These are phyloP conservation scores for Ooceraea biroi DNA, from an alignment of 1,140 invertebrate species.

Conservation along the genomic window DNA sequence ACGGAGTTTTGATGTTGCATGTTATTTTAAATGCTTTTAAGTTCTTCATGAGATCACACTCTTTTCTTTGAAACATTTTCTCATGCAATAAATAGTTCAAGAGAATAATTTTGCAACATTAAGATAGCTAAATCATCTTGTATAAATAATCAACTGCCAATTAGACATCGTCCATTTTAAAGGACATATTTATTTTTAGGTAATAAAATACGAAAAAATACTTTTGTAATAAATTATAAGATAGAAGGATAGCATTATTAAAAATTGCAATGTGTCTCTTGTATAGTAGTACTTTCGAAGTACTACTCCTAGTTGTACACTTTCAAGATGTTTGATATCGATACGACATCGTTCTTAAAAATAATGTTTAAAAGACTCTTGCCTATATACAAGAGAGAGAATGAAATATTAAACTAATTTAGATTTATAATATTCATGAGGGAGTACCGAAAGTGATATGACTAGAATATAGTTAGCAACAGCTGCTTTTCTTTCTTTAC, in stretches of 20 bases:
- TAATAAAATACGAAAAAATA: conserved; percentile 2
- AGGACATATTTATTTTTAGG: background rate
- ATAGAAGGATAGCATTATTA: conserved; percentile 18
- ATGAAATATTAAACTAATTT: conserved; percentile 21
- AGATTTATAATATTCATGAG: background rate
- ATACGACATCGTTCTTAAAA: conserved; percentile 19
- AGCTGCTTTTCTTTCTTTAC: conserved; percentile 72
- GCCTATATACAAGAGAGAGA: background rate
- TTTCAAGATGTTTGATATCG: conserved; percentile 12
- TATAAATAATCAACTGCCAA: conserved; percentile 45
- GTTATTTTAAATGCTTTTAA: background rate
- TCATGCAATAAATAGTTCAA: conserved; percentile 2
- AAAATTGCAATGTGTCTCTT: conserved; percentile 49
- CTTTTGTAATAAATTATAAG: conserved; percentile 42
- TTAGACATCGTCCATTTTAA: background rate
- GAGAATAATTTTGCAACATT: conserved; percentile 1
- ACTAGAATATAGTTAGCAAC: conserved; percentile 83
- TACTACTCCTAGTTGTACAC: background rate
- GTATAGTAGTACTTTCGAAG: conserved; percentile 3
- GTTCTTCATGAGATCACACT: background rate
- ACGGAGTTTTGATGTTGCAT: background rate
- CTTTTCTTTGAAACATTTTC: background rate
- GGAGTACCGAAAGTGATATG: conserved; percentile 68
- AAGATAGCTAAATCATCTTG: background rate
- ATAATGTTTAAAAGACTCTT: background rate